These are phyloP conservation scores for Cyphomyrus discorhynchus DNA, from an alignment of 2,113 vertebrate genomes.

Conservation along the genomic window DNA sequence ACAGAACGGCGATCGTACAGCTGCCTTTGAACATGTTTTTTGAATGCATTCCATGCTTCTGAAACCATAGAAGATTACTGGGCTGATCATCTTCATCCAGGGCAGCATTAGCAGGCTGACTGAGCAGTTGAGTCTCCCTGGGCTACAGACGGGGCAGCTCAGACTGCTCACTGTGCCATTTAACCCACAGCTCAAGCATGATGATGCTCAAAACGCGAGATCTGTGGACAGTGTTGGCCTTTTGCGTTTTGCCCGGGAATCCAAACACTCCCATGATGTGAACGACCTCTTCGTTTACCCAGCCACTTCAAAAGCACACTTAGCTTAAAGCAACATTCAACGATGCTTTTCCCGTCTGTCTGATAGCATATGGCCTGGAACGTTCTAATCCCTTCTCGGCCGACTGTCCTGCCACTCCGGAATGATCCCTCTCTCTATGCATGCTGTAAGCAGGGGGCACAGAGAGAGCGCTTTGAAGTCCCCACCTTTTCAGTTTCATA, in stretches of 20 bases:
- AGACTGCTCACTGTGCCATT: not conserved
- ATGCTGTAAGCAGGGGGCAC: not conserved
- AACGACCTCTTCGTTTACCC: not conserved
- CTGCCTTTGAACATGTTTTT: not conserved
- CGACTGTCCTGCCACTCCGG: not conserved
- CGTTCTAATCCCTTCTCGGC: not conserved
- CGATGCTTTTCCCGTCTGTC: not conserved
- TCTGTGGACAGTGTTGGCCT: not conserved
- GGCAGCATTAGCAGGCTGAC: not conserved
- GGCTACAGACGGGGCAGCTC: not conserved
- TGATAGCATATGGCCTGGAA: not conserved
- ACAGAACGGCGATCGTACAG: not conserved
- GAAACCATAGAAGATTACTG: not conserved
- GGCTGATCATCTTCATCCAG: not conserved
- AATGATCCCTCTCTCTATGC: not conserved
- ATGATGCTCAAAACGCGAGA: not conserved
- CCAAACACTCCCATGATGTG: not conserved
- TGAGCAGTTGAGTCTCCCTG: not conserved
- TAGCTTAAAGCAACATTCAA: not conserved
- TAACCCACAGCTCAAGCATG: not conserved
- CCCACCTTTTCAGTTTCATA: constrained; percentile 13
- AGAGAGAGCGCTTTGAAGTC: not conserved
- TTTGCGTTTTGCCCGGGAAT: not conserved
- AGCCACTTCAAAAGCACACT: not conserved
- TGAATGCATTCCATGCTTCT: not conserved